Percentiles rank a stretch among this genome's conserved stretches.
Evolutionary conservation across 2,888 invertebrate genomes (phyloP).

Genomic region (Cremastobaeus sp.): DNA sequence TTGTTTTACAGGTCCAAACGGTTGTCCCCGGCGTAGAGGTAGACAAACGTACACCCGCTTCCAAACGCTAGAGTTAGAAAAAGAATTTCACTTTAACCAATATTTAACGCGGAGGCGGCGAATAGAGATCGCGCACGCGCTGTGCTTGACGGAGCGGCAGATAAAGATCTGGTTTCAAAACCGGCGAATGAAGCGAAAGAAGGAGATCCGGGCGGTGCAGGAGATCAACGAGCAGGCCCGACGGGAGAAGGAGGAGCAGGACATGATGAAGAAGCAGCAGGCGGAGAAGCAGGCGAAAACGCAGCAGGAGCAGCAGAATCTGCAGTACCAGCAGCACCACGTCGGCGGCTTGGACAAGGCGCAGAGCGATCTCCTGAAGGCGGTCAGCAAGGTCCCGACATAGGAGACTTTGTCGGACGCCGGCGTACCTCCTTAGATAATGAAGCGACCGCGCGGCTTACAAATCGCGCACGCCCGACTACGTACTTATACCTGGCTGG

Average conservation of each 20-base stretch:
- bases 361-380: slow-evolving; percentile 86
- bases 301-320: slow-evolving; percentile 85
- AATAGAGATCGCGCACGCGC: slow-evolving; percentile 97
- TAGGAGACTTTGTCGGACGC: slow-evolving; percentile 79
- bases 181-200: slow-evolving; percentile 97
- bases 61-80: slow-evolving; percentile 98
- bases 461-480: slow-evolving; percentile 66
- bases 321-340: slow-evolving; percentile 85
- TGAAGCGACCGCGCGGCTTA: slow-evolving; percentile 58
- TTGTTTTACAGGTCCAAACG: slow-evolving; percentile 89
- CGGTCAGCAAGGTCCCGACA: slow-evolving; percentile 88
- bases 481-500: slow-evolving; percentile 76
- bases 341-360: slow-evolving; percentile 87
- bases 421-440: slow-evolving; percentile 63
- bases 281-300: slow-evolving; percentile 91
- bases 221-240: slow-evolving; percentile 97
- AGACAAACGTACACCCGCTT: slow-evolving; percentile 98
- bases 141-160: slow-evolving; percentile 97
- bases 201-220: slow-evolving; percentile 94
- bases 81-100: slow-evolving; percentile 99
- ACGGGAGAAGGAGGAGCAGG: slow-evolving; percentile 93
- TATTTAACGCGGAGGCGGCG: slow-evolving; percentile 96
- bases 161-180: slow-evolving; percentile 99
- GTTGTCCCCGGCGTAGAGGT: slow-evolving; percentile 95
- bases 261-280: slow-evolving; percentile 93